Percentiles rank a stretch among this genome's conserved stretches.
Evolutionary conservation across 2,797 vertebrate species (phyloP).

Genomic region (Pseudopleuronectes americanus): DNA sequence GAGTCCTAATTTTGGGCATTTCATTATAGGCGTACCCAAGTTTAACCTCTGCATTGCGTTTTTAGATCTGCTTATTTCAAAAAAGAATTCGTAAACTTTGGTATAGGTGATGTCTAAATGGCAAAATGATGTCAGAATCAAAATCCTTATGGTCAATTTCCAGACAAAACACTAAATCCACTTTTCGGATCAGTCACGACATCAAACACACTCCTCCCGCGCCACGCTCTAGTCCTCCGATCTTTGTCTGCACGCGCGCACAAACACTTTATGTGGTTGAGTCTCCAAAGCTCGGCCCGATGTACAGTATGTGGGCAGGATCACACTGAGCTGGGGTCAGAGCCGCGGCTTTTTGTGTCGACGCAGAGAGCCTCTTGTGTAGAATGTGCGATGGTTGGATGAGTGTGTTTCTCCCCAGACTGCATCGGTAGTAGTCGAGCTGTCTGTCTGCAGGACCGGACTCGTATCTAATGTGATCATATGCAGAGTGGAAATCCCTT

Average conservation of each 20-base stretch:
- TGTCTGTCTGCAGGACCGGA: constrained; percentile 32
- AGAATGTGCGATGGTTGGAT: constrained; percentile 27
- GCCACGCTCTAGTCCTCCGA: constrained; percentile 19
- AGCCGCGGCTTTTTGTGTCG: constrained; percentile 47
- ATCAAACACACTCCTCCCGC: constrained; percentile 50
- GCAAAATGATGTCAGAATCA: too few species aligned
- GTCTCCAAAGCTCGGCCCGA: constrained; percentile 40
- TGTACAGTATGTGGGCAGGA: constrained; percentile 56
- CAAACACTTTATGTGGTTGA: constrained; percentile 28
- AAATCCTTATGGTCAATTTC: too few species aligned
- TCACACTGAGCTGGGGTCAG: constrained; percentile 59
- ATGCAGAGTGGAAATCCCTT: neutral
- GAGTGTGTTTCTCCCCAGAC: constrained; percentile 42
- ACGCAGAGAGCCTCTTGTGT: constrained; percentile 55
- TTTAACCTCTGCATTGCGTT: too few species aligned
- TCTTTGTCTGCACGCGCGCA: constrained; percentile 27
- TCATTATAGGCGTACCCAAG: too few species aligned
- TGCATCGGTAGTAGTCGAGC: constrained; percentile 36
- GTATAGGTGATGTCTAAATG: too few species aligned
- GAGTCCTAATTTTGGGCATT: too few species aligned
- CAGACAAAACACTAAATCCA: constrained; percentile 51
- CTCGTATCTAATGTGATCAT: constrained; percentile 36
- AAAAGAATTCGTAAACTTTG: too few species aligned
- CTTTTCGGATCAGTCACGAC: constrained; percentile 69
- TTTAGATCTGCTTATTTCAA: too few species aligned